Conservation (phyloP, 2,113 vertebrate genomes). For the Tympanuchus pallidicinctus region DNA sequence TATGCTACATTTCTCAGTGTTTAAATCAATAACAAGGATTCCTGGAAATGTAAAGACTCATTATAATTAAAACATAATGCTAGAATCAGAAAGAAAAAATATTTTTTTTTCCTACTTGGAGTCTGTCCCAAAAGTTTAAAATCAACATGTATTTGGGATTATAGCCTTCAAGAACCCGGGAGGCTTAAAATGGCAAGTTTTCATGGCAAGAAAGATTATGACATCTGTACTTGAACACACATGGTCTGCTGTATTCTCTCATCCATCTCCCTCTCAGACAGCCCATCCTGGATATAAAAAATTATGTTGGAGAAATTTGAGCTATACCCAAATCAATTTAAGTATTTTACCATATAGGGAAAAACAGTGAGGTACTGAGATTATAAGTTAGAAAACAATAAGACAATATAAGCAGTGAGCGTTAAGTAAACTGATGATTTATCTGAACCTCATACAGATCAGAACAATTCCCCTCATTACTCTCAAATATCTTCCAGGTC, state of each 20-base stretch:
- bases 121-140: not conserved
- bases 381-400: not conserved
- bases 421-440: not conserved
- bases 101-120: not conserved
- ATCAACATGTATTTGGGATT: not conserved
- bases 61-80: not conserved
- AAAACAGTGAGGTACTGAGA: not conserved
- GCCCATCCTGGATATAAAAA: not conserved
- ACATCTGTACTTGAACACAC: not conserved
- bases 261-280: not conserved
- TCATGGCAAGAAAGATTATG: not conserved
- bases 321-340: not conserved
- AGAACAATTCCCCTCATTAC: not conserved
- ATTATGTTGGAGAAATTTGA: not conserved
- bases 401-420: not conserved
- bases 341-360: not conserved
- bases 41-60: not conserved
- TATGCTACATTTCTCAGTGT: not conserved
- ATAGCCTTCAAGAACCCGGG: not conserved
- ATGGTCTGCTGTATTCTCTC: not conserved
- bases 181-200: not conserved
- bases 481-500: not conserved
- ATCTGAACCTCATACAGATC: not conserved
- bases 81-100: not conserved
- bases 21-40: not conserved